phyloP scores from a whole-genome alignment of 2,797 vertebrate genomes.

The Chlorospingus semifuscus region DNA sequence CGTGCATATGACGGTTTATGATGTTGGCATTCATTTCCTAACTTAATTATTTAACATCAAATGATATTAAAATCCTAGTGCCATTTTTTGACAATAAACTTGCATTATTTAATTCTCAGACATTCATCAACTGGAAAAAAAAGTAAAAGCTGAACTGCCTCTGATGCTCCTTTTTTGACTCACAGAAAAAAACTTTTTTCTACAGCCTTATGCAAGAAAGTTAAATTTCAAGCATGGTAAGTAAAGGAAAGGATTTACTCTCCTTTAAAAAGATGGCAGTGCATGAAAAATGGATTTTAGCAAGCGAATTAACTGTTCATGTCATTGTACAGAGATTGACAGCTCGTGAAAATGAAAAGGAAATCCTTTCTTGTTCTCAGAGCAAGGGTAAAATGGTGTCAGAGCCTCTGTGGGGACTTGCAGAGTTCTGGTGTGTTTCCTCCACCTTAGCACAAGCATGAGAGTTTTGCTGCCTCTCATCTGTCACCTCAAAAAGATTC shows the following conservation, averaged over 20 bases:
- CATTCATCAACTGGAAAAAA: background rate
- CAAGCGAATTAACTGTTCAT: background rate
- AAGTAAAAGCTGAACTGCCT: background rate
- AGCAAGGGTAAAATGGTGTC: background rate
- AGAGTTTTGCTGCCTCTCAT: background rate
- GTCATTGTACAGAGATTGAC: background rate
- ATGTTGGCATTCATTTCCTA: background rate
- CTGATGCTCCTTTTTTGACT: background rate
- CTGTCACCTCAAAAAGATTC: background rate
- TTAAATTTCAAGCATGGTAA: slow-evolving; percentile 1
- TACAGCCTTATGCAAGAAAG: background rate
- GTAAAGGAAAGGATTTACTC: slow-evolving; percentile 4
- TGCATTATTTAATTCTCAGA: background rate
- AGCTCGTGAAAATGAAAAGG: background rate
- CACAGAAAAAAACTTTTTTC: background rate
- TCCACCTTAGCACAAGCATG: background rate
- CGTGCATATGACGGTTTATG: background rate
- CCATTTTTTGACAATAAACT: background rate
- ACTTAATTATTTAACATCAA: slow-evolving; percentile 30
- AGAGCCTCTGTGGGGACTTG: background rate
- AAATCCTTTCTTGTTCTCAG: background rate
- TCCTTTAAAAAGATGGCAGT: background rate
- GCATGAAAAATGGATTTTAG: slow-evolving; percentile 19
- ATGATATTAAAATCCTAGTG: background rate
- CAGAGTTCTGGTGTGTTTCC: background rate